Base-by-base conservation (phyloP, 2,797 vertebrate genomes). In the Scleropages formosus region DNA sequence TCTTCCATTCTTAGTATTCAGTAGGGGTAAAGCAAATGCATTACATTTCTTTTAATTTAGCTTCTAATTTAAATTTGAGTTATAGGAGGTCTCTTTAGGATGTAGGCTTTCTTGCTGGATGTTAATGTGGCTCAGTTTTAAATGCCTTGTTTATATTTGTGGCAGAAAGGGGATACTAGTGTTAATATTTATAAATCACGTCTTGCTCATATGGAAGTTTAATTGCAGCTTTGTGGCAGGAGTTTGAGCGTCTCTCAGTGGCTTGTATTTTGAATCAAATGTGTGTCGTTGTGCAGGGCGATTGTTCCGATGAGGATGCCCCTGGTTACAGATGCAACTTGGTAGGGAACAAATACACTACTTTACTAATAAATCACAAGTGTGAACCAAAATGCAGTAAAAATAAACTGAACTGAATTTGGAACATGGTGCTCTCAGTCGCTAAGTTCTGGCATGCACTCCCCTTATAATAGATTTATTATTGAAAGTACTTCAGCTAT, bases 261-360 rank as follows among this genome's bases (percentile, higher is more conserved):
- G 68, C 68, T 72, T 80, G 79, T 70, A 73, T 78, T 75, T 78
- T 75, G 77, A 80, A 60, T 64, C 49, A 66, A 65, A 69, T 78
- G 71, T 73, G 71, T 80, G 79, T 80, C 59, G 76, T 80, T 78
- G 79, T 80, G 79, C 79, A 80, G 79, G 79, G 71, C 64, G 73
- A 73, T 73, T 80, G 68, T 80, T 69, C 73, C 63, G 74, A 75
- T 80, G 79, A 72, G 65, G 79, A 75, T 75, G 74, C 77, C 64
- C 79, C 79, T 80, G 79, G 73, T 75, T 80, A 78, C 79, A 80
- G 79, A 80, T 75, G 76, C 79, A 75, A 75, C 70, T 77, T 80
- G 79, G 79, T 80, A 80, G 76, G 79, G 79, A 73, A 78, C 69
- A 75, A 75, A 80, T 78, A 75, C 76, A 78, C 73, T 80, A 80